Conservation (phyloP, 2,113 vertebrate species). For the Mirza zaza region DNA sequence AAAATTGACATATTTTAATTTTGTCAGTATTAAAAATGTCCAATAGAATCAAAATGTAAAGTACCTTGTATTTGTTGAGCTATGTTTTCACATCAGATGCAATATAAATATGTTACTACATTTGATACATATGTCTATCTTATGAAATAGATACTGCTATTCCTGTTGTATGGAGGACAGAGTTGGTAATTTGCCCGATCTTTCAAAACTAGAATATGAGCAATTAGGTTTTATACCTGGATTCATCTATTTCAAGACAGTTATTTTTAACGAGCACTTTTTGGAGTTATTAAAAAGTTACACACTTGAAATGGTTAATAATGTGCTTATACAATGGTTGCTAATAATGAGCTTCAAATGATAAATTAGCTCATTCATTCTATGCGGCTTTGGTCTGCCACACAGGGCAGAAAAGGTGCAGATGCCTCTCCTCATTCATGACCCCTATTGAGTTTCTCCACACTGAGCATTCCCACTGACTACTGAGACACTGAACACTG, state of each 20-base stretch:
- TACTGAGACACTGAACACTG: conserved; percentile 64
- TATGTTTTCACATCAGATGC: not conserved
- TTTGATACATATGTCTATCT: not conserved
- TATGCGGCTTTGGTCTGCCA: conserved; percentile 15
- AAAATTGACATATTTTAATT: not conserved
- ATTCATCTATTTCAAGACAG: not conserved
- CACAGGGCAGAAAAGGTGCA: not conserved
- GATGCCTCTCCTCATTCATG: conserved; percentile 16
- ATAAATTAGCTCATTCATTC: conserved; percentile 68
- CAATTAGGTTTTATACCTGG: not conserved
- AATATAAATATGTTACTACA: not conserved
- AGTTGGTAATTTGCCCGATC: not conserved
- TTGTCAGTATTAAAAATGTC: not conserved
- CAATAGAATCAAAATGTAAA: not conserved
- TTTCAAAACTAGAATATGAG: conserved; percentile 14
- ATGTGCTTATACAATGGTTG: conserved; percentile 57
- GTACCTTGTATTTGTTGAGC: not conserved
- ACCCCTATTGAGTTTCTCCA: conserved; percentile 41
- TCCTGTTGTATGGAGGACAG: not conserved
- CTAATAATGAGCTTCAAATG: conserved; percentile 58
- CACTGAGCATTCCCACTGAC: conserved; percentile 50
- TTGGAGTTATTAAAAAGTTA: not conserved
- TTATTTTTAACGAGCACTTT: not conserved
- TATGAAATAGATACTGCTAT: not conserved
- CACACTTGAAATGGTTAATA: conserved; percentile 29